phyloP scores from a whole-genome alignment of 2,888 invertebrate genomes.

The Ophion ventricosus region DNA sequence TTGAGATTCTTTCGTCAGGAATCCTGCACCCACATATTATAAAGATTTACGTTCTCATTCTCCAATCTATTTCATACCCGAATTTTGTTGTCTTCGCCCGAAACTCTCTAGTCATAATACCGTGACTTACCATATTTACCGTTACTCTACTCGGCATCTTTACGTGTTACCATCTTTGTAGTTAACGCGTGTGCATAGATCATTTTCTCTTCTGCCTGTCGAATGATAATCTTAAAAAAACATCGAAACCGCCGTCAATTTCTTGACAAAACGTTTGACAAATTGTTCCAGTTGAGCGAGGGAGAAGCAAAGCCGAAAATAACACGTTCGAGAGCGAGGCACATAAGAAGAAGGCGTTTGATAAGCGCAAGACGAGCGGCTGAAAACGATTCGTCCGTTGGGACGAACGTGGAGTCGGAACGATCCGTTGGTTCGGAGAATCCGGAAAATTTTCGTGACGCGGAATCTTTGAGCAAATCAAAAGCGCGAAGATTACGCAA shows the following conservation, averaged over 20 bases:
- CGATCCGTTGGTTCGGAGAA: constrained; percentile 39
- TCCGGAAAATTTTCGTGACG: constrained; percentile 27
- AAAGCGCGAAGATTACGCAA: constrained; percentile 70
- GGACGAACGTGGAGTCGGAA: constrained; percentile 13
- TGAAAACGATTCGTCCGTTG: constrained; percentile 49
- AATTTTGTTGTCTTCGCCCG: too few relatives aligned
- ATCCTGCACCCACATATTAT: too few relatives aligned
- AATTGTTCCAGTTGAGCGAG: constrained; percentile 67
- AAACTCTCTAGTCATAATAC: too few relatives aligned
- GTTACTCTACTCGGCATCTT: background rate
- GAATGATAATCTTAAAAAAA: background rate
- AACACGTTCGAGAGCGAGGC: constrained; percentile 76
- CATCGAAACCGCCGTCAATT: background rate
- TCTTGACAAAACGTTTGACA: background rate
- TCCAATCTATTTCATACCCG: too few relatives aligned
- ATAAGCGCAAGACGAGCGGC: constrained; percentile 74
- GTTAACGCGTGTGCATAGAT: background rate
- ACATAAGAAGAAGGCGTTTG: constrained; percentile 77
- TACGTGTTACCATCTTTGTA: background rate
- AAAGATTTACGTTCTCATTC: too few relatives aligned
- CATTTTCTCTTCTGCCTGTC: background rate
- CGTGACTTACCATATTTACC: background rate
- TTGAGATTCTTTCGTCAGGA: too few relatives aligned
- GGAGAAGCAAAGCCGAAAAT: constrained; percentile 68
- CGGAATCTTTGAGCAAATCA: constrained; percentile 68